Evolutionary conservation across 1,140 invertebrate species (phyloP), one percentile per base, ranked within the genome.

Genomic region (Mamestra configurata): DNA sequence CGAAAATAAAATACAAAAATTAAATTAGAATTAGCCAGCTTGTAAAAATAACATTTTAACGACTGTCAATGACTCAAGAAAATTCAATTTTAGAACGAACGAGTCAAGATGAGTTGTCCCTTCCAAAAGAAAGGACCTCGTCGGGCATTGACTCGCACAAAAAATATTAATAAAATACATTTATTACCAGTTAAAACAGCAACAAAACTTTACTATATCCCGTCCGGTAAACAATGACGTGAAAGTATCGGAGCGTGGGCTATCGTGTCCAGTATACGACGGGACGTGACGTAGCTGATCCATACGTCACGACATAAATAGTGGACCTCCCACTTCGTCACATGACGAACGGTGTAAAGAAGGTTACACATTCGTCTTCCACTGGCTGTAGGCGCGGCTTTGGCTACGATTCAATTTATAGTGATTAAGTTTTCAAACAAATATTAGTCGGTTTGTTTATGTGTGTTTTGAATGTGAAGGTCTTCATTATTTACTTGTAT

Each of bases 291-390:
- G 75, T 77, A 18, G 31, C 27, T 31, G 27, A n/a, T 6, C 11
- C 22, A 20, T 77, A 84, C 86, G 85, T 86, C 84, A 88, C 64
- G 40, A 71, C 71, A 77, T 82, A 82, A 86, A 84, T 82, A 61
- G 53, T 79, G 76, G 70, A 78, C 79, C 88, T 82, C 85, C 86
- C 89, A 87, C 87, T 75, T 87, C 82, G 88, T 92, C 90, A 92
- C 87, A 90, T 92, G 89, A 90, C 85, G 59, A 66, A 6, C 40
- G 66, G 7, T 68, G 13, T 89, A 77, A 89, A 80, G 84, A 70
- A 18, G 31, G 57, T 8, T 84, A n/a, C 79, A 82, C 88, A 90
- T 80, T 84, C 11, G 51, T 37, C 40, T 35, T 27, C 18, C 5
- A 64, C 15, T 79, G 10, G 35, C 37, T 53, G 40, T 8, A 49